These are phyloP conservation scores for Pampus argenteus DNA, from an alignment of 2,797 vertebrate species.

Conservation along the genomic window DNA sequence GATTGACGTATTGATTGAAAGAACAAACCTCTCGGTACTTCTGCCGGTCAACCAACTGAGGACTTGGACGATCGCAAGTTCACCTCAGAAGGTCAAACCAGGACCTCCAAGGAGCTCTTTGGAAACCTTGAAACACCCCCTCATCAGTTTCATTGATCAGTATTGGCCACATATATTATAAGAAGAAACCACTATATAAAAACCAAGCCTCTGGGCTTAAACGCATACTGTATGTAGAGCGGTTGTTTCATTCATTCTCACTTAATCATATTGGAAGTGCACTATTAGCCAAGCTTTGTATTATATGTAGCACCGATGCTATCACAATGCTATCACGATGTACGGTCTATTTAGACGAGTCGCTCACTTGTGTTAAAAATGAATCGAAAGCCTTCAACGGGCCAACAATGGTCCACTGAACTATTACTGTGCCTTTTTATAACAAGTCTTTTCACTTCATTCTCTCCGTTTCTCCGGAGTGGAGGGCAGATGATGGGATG, in stretches of 20 bases:
- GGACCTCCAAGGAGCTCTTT: neutral
- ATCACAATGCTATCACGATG: constrained; percentile 7
- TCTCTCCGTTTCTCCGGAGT: constrained; percentile 8
- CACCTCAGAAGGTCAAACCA: constrained; percentile 26
- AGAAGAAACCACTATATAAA: neutral
- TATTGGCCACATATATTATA: neutral
- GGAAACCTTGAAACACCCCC: neutral
- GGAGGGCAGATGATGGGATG: constrained; percentile 58
- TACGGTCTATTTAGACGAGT: constrained; percentile 17
- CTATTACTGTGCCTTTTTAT: constrained; percentile 48
- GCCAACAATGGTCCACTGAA: constrained; percentile 48
- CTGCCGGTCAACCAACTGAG: constrained; percentile 14
- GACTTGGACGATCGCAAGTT: constrained; percentile 20
- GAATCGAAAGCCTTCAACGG: constrained; percentile 38
- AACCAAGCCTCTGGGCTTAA: constrained; percentile 10
- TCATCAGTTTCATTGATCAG: constrained; percentile 37
- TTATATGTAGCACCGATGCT: neutral
- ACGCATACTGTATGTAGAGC: neutral
- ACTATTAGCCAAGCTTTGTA: constrained; percentile 15
- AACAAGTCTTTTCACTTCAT: constrained; percentile 27
- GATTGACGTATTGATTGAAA: constrained; percentile 31
- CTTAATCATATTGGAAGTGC: constrained; percentile 6
- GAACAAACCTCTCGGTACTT: constrained; percentile 5
- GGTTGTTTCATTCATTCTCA: constrained; percentile 13
- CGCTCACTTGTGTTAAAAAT: constrained; percentile 14